phyloP scores from a whole-genome alignment of 2,888 invertebrate species.

The Calameuta idolon region DNA sequence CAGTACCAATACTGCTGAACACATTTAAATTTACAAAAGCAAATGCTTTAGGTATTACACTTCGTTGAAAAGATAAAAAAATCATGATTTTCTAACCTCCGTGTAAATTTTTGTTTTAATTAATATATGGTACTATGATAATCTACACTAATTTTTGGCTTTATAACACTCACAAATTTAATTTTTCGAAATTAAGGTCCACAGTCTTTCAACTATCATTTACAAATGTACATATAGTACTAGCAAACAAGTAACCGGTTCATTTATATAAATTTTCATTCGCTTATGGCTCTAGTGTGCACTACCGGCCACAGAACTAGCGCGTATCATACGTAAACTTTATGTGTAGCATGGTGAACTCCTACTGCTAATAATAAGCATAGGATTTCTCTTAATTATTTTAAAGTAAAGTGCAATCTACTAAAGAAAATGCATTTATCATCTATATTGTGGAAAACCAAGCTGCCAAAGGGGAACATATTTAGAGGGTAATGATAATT shows the following conservation, averaged over 20 bases:
- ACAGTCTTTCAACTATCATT: neutral
- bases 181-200: neutral
- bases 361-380: neutral
- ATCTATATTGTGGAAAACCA: constrained; percentile 3
- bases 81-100: constrained; percentile 13
- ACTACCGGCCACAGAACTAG: neutral
- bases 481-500: constrained; percentile 12
- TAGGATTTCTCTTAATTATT: neutral
- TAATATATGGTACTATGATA: neutral
- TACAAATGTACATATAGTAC: neutral
- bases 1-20: neutral
- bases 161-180: neutral
- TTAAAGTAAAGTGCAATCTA: neutral
- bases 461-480: constrained; percentile 13
- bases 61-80: constrained; percentile 13
- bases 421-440: constrained; percentile 14
- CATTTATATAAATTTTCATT: neutral
- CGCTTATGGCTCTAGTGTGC: neutral
- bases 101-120: neutral
- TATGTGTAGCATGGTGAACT: neutral
- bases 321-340: neutral
- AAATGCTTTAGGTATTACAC: constrained; percentile 7
- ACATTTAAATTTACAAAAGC: constrained; percentile 5
- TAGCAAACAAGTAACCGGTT: neutral
- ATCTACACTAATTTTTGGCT: neutral